A percentile compares a stretch with the other conserved stretches of the same genome.
Evolutionary conservation across 2,113 vertebrate species (phyloP).

Genomic region (Paradoxurus hermaphroditus): DNA sequence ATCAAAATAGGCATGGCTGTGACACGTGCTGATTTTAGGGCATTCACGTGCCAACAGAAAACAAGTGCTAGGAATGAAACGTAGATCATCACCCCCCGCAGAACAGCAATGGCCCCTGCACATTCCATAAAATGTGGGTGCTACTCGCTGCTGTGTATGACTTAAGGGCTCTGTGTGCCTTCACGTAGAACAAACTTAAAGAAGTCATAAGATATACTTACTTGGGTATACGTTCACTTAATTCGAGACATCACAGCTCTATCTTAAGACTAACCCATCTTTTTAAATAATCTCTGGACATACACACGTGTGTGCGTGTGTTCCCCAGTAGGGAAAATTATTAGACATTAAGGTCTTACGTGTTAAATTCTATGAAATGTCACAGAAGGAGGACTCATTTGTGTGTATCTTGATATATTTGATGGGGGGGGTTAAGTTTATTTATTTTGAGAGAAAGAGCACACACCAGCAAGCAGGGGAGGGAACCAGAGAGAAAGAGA

Average conservation of each 20-base stretch:
- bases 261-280: background rate
- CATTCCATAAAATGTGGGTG: background rate
- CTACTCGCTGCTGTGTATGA: background rate
- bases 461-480: too few species aligned
- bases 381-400: background rate
- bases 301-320: background rate
- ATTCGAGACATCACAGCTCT: background rate
- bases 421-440: background rate
- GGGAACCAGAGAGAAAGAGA: too few species aligned
- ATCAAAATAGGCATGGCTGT: background rate
- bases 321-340: background rate
- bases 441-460: too few species aligned
- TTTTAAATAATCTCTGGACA: background rate
- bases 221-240: constrained; percentile 1
- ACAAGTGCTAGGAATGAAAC: background rate
- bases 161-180: background rate
- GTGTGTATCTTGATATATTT: background rate
- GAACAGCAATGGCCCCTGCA: background rate
- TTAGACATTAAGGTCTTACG: background rate
- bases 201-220: background rate
- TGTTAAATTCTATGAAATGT: background rate
- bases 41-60: background rate
- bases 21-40: background rate
- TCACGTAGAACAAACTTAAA: background rate
- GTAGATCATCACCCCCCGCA: background rate